phyloP scores from a whole-genome alignment of 2,888 invertebrate species.

The Hypselothyrea guttata region DNA sequence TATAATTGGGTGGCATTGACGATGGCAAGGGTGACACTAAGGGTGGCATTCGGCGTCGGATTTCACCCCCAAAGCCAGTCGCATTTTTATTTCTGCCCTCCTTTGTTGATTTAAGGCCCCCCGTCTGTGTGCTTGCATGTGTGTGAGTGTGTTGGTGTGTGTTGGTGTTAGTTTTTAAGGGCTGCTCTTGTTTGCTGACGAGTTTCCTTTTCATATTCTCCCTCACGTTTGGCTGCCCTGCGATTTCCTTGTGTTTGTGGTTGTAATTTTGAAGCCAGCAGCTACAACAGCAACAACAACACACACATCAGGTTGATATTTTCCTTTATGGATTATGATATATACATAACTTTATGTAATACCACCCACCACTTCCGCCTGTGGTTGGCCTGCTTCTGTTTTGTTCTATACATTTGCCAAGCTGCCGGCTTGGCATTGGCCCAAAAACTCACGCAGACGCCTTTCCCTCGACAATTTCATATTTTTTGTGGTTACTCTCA shows the following conservation, averaged over 20 bases:
- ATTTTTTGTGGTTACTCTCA: slow-evolving; percentile 62
- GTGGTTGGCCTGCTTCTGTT: not conserved
- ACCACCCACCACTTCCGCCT: slow-evolving; percentile 32
- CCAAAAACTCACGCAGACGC: slow-evolving; percentile 16
- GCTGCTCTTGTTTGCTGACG: slow-evolving; percentile 57
- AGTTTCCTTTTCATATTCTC: slow-evolving; percentile 28
- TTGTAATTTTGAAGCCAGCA: slow-evolving; percentile 66
- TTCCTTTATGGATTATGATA: slow-evolving; percentile 69
- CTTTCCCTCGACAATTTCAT: slow-evolving; percentile 41
- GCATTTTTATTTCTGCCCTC: slow-evolving; percentile 49
- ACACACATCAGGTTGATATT: slow-evolving; percentile 3
- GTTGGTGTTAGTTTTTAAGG: slow-evolving; percentile 51
- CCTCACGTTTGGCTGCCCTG: slow-evolving; percentile 2
- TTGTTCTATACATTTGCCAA: slow-evolving; percentile 4
- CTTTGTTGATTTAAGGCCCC: slow-evolving; percentile 69
- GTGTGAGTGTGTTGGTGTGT: slow-evolving; percentile 20
- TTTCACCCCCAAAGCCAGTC: slow-evolving; percentile 65
- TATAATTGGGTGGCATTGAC: slow-evolving; percentile 73
- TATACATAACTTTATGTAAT: slow-evolving; percentile 70
- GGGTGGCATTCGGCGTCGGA: slow-evolving; percentile 51
- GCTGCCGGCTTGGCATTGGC: slow-evolving; percentile 50
- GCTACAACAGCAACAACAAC: slow-evolving; percentile 20
- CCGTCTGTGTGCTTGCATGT: slow-evolving; percentile 17
- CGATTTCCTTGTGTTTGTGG: slow-evolving; percentile 61
- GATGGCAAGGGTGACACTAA: slow-evolving; percentile 52